Base-by-base conservation (phyloP, 2,797 vertebrate species). In the Sebastes hubbsi region DNA sequence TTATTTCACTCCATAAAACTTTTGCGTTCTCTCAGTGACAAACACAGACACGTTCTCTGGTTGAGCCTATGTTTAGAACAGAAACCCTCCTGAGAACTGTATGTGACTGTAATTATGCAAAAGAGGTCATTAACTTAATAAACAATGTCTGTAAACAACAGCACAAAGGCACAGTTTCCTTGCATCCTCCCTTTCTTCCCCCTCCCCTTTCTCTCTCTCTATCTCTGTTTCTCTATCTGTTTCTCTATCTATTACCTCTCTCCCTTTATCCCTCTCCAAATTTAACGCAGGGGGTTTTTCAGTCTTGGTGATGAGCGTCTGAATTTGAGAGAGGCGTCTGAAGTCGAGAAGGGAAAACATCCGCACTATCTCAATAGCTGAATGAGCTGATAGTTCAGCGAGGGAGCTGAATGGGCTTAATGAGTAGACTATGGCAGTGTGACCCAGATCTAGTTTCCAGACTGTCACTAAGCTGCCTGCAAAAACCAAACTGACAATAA, bases 61-160 rank as follows among this genome's bases (percentile, higher is more conserved):
- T 66, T 36, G 61, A 66, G 62, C 3, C 72, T 85, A 81, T 84
- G 56, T 90, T 87, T 89, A 68, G 82, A 85, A 54, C 79, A 34
- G 55, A 52, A 79, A 75, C 29, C 77, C 87, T 81, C 83, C 49
- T 42, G 88, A 86, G 89, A 79, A 87, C 73, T 78, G 72, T 71
- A 64, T 85, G 82, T 75, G 83, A 87, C 90, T 86, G 80, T 87
- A 90, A 90, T 92, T 90, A 93, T 92, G 91, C 91, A 90, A 93
- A 94, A 89, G 66, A 88, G 86, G 89, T 91, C 82, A 92, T 94
- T 94, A 93, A 88, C 87, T 87, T 93, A 85, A 92, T 92, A 91
- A 93, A 87, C 83, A 90, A 77, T 68, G 86, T 90, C 77, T 87
- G 91, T 93, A 92, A 94, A 94, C 89, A 92, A 90, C 79, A 82